phyloP scores from a whole-genome alignment of 2,797 vertebrate genomes.

The Helostoma temminkii region DNA sequence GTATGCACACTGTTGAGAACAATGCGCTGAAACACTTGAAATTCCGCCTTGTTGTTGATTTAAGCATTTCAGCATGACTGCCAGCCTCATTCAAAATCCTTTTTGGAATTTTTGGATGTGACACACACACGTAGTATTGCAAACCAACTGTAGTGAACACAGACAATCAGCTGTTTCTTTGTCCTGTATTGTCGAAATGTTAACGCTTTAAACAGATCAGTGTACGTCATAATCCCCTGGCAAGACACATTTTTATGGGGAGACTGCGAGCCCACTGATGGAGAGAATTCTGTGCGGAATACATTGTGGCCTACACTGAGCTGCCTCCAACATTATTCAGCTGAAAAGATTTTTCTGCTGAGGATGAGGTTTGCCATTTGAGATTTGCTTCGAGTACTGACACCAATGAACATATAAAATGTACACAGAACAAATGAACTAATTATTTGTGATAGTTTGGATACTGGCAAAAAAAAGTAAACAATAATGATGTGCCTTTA shows the following conservation, averaged over 20 bases:
- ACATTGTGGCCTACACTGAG: conserved; percentile 38
- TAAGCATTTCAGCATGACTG: conserved; percentile 42
- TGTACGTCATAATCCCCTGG: conserved; percentile 67
- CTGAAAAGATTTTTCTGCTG: conserved; percentile 48
- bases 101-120: conserved; percentile 25
- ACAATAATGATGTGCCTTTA: too few species aligned
- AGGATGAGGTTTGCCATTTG: conserved; percentile 17
- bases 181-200: conserved; percentile 54
- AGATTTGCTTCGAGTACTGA: too few species aligned
- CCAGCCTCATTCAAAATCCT: conserved; percentile 44
- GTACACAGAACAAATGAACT: too few species aligned
- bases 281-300: conserved; percentile 51
- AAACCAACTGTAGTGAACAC: conserved; percentile 56
- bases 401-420: background rate
- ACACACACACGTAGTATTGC: conserved; percentile 27
- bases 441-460: too few species aligned
- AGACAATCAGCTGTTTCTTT: conserved; percentile 72
- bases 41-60: conserved; percentile 33
- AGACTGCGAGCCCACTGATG: conserved; percentile 44
- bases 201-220: conserved; percentile 73
- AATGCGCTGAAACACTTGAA: conserved; percentile 22
- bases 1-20: conserved; percentile 7
- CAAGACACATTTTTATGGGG: conserved; percentile 55
- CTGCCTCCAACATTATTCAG: conserved; percentile 43
- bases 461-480: too few species aligned